phyloP scores from a whole-genome alignment of 2,888 invertebrate species.

The Pediacus dermestoides region DNA sequence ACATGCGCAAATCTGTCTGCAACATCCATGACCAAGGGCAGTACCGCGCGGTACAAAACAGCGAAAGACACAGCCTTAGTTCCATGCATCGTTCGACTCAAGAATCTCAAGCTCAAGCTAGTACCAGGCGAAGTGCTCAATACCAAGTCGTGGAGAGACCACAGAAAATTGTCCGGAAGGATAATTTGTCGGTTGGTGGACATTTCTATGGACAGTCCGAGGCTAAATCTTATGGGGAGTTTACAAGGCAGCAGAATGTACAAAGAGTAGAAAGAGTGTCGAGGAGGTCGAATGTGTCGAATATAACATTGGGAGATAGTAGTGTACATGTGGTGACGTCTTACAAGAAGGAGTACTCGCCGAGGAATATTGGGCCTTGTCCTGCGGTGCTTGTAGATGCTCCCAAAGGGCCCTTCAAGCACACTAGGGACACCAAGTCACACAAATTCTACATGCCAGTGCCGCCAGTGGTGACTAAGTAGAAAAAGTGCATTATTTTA shows the following conservation, averaged over 20 bases:
- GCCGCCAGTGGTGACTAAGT: slow-evolving; percentile 57
- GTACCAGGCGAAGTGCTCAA: slow-evolving; percentile 54
- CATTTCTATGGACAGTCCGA: slow-evolving; percentile 73
- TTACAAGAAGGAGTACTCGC: slow-evolving; percentile 75
- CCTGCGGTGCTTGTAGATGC: slow-evolving; percentile 75
- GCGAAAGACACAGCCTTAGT: slow-evolving; percentile 73
- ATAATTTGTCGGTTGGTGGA: slow-evolving; percentile 69
- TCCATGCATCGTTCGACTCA: slow-evolving; percentile 69
- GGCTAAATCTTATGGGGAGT: slow-evolving; percentile 66
- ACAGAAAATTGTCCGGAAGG: slow-evolving; percentile 58
- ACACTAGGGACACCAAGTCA: slow-evolving; percentile 78
- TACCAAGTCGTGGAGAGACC: slow-evolving; percentile 58
- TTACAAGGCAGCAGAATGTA: slow-evolving; percentile 52
- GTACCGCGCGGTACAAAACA: slow-evolving; percentile 58
- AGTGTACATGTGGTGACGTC: slow-evolving; percentile 58
- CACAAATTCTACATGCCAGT: slow-evolving; percentile 80
- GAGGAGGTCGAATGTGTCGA: slow-evolving; percentile 67
- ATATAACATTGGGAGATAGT: slow-evolving; percentile 71
- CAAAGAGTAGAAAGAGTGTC: slow-evolving; percentile 59
- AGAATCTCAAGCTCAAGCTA: slow-evolving; percentile 50
- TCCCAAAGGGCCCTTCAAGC: slow-evolving; percentile 74
- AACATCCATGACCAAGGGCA: slow-evolving; percentile 73
- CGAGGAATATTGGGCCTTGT: slow-evolving; percentile 70
- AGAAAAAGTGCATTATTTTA: slow-evolving; percentile 18
- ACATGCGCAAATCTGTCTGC: slow-evolving; percentile 75